Conservation (phyloP, 2,113 vertebrate species). For the Raja brachyura region DNA sequence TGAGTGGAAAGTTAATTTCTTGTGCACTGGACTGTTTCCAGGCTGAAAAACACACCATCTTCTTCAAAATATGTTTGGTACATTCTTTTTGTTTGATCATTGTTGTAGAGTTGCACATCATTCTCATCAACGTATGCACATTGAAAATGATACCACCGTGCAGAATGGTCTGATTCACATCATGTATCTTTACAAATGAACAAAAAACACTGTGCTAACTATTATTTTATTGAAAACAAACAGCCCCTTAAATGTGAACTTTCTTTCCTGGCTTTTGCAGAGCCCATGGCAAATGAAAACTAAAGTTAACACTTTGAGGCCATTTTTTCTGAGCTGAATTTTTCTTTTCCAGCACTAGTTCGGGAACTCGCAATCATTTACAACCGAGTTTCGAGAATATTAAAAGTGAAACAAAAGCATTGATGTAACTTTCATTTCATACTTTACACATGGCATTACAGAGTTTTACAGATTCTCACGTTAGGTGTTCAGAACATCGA, state of each 20-base stretch:
- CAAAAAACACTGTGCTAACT: not conserved
- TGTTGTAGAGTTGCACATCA: not conserved
- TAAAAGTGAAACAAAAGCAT: not conserved
- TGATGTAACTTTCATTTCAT: not conserved
- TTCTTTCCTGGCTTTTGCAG: not conserved
- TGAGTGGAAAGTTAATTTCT: constrained; percentile 19
- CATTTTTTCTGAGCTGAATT: not conserved
- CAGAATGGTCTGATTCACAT: not conserved
- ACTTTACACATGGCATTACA: not conserved
- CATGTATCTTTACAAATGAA: not conserved
- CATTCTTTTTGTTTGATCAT: not conserved
- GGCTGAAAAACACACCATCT: not conserved
- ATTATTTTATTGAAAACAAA: not conserved
- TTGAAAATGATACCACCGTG: not conserved
- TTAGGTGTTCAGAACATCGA: not conserved
- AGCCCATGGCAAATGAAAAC: not conserved
- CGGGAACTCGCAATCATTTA: not conserved
- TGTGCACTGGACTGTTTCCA: not conserved
- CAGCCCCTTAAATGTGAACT: not conserved
- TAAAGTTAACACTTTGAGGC: not conserved
- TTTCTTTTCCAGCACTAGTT: not conserved
- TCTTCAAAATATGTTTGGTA: not conserved
- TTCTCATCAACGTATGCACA: no score
- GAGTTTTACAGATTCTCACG: not conserved
- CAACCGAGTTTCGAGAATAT: not conserved